phyloP scores from a whole-genome alignment of 2,113 vertebrate genomes.

The Leucoraja erinaceus region DNA sequence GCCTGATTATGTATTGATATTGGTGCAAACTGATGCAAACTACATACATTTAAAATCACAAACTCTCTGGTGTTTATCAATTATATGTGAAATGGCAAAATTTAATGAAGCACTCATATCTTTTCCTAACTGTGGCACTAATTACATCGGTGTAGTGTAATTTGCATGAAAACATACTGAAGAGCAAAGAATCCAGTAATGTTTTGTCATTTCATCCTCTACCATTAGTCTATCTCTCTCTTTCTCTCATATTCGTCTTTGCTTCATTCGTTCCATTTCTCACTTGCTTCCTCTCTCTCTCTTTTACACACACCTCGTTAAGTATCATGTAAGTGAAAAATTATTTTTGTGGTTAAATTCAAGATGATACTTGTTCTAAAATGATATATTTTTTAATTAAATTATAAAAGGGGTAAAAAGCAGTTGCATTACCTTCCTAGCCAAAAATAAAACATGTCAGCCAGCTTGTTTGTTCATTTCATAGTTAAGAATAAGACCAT shows the following conservation, averaged over 20 bases:
- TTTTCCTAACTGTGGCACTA: fast-evolving
- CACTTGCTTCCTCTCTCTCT: neutral
- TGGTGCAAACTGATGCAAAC: neutral
- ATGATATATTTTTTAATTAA: neutral
- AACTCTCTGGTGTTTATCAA: neutral
- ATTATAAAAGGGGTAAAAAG: neutral
- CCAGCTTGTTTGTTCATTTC: neutral
- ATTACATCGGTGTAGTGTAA: neutral
- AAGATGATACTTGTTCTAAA: neutral
- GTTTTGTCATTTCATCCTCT: neutral
- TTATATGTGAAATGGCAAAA: fast-evolving
- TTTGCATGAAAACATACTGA: neutral
- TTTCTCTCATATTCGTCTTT: neutral
- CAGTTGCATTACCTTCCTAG: neutral
- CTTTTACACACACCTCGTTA: neutral
- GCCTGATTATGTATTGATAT: no score
- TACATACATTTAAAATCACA: neutral
- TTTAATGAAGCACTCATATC: constrained; percentile 1
- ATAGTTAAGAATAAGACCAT: neutral
- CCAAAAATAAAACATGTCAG: neutral
- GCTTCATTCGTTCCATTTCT: neutral
- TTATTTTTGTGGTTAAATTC: neutral
- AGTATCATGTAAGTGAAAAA: neutral
- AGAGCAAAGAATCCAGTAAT: neutral
- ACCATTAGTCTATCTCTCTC: neutral